Conservation (phyloP, 2,113 vertebrate species). For the Felis catus region DNA sequence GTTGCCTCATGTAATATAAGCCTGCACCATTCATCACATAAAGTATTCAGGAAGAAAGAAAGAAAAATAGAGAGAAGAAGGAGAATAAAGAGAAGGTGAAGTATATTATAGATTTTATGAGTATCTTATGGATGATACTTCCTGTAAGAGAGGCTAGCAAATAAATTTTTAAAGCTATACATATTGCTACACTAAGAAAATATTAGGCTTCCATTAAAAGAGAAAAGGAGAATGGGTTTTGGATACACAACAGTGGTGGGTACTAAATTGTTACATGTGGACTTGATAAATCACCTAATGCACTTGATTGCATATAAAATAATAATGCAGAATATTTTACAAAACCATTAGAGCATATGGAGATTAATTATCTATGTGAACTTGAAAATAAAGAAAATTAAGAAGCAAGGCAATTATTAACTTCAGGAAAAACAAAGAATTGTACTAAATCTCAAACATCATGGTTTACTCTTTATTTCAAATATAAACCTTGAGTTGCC, state of each 20-base stretch:
- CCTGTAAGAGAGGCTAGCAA: not conserved
- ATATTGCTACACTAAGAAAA: not conserved
- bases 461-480: not conserved
- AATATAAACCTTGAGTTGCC: not conserved
- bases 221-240: not conserved
- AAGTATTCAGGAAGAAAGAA: not conserved
- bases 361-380: not conserved
- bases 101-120: not conserved
- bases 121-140: not conserved
- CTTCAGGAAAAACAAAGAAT: not conserved
- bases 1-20: not conserved
- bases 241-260: not conserved
- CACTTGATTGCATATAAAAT: not conserved
- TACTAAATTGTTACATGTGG: not conserved
- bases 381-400: slow-evolving; percentile 32
- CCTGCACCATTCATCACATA: not conserved
- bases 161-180: not conserved
- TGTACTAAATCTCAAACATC: not conserved
- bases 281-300: not conserved
- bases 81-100: not conserved
- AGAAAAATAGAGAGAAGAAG: not conserved
- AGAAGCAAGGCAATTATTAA: not conserved
- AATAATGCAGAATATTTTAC: not conserved
- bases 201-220: not conserved
- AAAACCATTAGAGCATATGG: not conserved